Evolutionary conservation across 2,113 vertebrate genomes (phyloP), one percentile per base, ranked within the genome.

Genomic region (Sinocyclocheilus anshuiensis): DNA sequence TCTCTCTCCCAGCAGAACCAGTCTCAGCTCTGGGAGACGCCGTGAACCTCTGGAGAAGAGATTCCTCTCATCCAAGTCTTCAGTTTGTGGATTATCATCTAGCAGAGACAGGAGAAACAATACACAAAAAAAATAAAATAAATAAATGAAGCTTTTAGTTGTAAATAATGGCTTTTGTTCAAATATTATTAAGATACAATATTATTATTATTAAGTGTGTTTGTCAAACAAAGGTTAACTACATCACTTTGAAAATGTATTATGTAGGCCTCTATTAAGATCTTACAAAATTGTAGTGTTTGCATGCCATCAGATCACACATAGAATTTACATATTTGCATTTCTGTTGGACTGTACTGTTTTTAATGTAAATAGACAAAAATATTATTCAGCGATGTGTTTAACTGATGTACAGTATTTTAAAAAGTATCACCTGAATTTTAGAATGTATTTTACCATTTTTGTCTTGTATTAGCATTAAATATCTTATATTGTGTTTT

Each of bases 1-100:
- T 1, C 94, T 91, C 89, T 95, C 94, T 0, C 94, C 94, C 88
- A 95, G 83, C 4, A 95, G 92, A 77, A 94, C 85, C 61, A 95
- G 89, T 8, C 94, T 75, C 82, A 95, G 83, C 83, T 95, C 94
- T 0, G 89, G 91, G 2, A 95, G 89, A 75, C 90, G 93, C 0
- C 91, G 88, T 1, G 91, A 87, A 18, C 88, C 85, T 81, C 93
- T 93, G 87, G 93, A 93, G 92, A 94, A 93, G 0, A 92, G 89
- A 24, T 87, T 91, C 8, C 77, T 91, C 6, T 92, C 90, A 0
- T 93, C 92, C 0, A 92, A 82, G 22, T 92, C 90, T 0, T 92
- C 91, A 10, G 71, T 81, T 79, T 90, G 91, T 29, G 86, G 87
- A 69, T 81, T 88, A 22, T 95, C 93, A 4, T 76, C 94, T 95